Evolutionary conservation across 2,797 vertebrate genomes (phyloP), one percentile per base, ranked within the genome.

Genomic region (Lepus oiostolus): DNA sequence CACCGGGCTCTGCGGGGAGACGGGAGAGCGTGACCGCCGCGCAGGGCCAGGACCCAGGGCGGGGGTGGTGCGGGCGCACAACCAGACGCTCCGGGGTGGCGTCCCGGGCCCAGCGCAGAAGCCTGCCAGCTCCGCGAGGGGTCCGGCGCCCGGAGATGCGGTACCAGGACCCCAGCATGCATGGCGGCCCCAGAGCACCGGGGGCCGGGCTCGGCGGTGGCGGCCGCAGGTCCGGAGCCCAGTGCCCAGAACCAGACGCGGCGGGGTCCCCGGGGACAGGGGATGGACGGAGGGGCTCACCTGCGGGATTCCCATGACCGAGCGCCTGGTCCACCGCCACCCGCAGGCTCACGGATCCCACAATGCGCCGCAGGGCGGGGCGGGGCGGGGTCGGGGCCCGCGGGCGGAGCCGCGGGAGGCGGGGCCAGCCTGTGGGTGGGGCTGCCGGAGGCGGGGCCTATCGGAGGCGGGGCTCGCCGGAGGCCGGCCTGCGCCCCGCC

Each of bases 1-100:
- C 14, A 96, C 94, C 1, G 98, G 95, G 80, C 94, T 97, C 98
- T 98, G 96, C 14, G 80, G 92, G 80, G 21, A 95, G 76, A 97
- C n/a, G 67, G 86, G 76, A 52, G 72, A 50, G 85, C 28, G 47
- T 93, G 92, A 93, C 13, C 12, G 2, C 32, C 38, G 13, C 5
- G 58, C 84, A 6, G 74, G 72, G 50, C 11, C 50, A 79, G 42
- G 60, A 72, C 68, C 38, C 32, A 2, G 67, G 79, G 50, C 4
- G 13, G 21, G 60, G 35, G 70, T 52, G 70, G 58, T 2, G 75
- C 42, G 4, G 79, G 22, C 19, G 22, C 10, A 26, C 4, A 4
- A 26, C 79, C 54, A 4, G 74, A 28, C 13, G 28, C 42, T 81
- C 67, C 54, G 32, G 76, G 60, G 13, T 30, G 54, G 67, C 16